These are phyloP conservation scores for Zingel zingel DNA, from an alignment of 2,113 vertebrate genomes.

Conservation along the genomic window DNA sequence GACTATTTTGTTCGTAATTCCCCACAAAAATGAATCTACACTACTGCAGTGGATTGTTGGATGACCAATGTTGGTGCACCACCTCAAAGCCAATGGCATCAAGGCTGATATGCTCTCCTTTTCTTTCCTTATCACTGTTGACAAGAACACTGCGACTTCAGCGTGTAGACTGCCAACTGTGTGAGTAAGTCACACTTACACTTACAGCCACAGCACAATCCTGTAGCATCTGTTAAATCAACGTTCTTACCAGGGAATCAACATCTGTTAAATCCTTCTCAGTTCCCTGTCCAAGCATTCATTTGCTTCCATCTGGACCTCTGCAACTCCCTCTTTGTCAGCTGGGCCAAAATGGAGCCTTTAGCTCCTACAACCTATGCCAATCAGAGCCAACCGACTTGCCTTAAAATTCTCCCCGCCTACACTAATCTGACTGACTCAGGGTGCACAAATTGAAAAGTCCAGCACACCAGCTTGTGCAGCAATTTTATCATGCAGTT, in stretches of 20 bases:
- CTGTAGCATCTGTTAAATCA: constrained; percentile 28
- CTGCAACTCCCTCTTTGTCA: constrained; percentile 29
- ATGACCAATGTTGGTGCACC: not conserved
- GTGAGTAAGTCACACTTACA: not conserved
- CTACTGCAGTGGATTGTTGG: not conserved
- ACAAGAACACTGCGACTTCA: constrained; percentile 4
- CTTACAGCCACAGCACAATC: constrained; percentile 22
- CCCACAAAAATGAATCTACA: not conserved
- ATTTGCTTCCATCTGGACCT: constrained; percentile 58
- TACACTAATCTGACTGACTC: constrained; percentile 50
- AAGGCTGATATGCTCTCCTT: not conserved
- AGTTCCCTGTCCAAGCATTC: constrained; percentile 45
- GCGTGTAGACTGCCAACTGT: not conserved
- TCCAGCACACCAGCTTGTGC: constrained; percentile 23
- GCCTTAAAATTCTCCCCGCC: constrained; percentile 33
- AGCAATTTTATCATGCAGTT: constrained; percentile 33
- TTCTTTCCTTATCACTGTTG: not conserved
- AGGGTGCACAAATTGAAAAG: constrained; percentile 30
- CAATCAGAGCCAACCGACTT: not conserved
- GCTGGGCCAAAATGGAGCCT: constrained; percentile 36
- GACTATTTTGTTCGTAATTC: not conserved
- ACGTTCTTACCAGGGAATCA: constrained; percentile 14
- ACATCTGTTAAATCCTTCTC: constrained; percentile 54
- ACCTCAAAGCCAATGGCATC: not conserved
- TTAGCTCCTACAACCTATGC: constrained; percentile 42